phyloP scores from a whole-genome alignment of 2,888 invertebrate genomes.

The Aricia artaxerxes region DNA sequence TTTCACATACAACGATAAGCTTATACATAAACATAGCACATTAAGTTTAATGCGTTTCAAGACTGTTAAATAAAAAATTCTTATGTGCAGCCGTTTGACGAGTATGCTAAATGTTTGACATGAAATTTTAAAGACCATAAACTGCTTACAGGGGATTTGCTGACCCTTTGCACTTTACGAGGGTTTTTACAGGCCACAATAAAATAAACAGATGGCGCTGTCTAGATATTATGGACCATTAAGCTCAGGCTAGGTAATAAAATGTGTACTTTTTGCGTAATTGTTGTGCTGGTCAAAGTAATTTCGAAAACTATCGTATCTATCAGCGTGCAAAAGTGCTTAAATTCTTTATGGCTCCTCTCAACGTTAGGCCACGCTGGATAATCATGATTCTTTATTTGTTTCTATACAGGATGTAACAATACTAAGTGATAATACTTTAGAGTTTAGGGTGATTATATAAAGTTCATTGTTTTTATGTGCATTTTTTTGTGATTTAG shows the following conservation, averaged over 20 bases:
- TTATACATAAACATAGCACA: not conserved
- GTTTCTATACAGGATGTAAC: too few relatives aligned
- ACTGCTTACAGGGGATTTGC: slow-evolving; percentile 1
- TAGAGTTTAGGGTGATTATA: too few relatives aligned
- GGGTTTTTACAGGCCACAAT: not conserved
- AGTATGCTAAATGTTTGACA: slow-evolving; percentile 13
- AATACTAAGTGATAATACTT: too few relatives aligned
- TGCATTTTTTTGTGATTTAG: too few relatives aligned
- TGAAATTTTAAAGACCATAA: slow-evolving; percentile 7
- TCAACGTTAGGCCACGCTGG: not conserved
- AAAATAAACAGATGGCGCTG: not conserved
- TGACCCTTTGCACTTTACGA: slow-evolving; percentile 12
- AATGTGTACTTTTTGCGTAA: slow-evolving; percentile 4
- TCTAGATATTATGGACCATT: slow-evolving; percentile 5
- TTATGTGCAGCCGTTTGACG: not conserved
- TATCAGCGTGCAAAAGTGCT: not conserved
- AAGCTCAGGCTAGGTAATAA: not conserved
- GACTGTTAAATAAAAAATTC: not conserved
- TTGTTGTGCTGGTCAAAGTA: not conserved
- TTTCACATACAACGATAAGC: not conserved
- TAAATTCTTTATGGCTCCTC: not conserved
- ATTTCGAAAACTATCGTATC: not conserved
- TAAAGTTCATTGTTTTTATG: too few relatives aligned
- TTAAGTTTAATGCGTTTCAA: not conserved
- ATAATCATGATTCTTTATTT: not conserved